Percentiles rank a stretch among this genome's conserved stretches.
Evolutionary conservation across 2,113 vertebrate species (phyloP).

Genomic region (Phylloscopus whistleri): DNA sequence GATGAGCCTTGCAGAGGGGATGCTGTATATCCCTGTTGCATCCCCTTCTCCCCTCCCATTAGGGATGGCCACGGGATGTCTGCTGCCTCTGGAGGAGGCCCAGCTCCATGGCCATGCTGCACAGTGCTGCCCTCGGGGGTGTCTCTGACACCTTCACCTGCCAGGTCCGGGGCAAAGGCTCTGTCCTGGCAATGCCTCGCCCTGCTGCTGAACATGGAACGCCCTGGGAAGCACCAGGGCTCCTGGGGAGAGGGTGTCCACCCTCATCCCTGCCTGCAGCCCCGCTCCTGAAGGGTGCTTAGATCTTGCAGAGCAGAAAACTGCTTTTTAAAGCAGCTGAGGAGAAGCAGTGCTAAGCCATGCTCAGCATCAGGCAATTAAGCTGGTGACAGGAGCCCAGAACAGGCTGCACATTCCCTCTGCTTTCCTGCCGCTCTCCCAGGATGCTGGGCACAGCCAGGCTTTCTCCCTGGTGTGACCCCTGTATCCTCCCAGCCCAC

Average conservation of each 20-base stretch:
- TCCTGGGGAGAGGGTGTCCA: fast-evolving
- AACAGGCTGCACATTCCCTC: fast-evolving
- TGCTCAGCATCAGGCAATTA: neutral
- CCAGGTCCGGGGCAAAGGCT: neutral
- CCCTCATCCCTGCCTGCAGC: fast-evolving
- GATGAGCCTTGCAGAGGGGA: neutral
- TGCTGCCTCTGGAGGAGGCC: neutral
- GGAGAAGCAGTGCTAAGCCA: neutral
- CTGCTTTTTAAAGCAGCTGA: neutral
- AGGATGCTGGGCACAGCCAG: neutral
- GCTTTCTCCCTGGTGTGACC: fast-evolving
- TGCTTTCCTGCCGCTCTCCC: neutral
- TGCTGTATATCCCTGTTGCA: fast-evolving
- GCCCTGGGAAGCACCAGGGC: neutral
- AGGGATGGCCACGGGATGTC: fast-evolving
- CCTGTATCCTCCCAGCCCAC: neutral
- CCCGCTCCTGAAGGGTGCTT: neutral
- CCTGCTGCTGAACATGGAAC: fast-evolving
- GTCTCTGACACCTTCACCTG: fast-evolving
- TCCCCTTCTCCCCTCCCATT: neutral
- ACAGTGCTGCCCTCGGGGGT: neutral
- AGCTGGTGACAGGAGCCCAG: neutral
- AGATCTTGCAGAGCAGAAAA: neutral
- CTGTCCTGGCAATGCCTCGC: neutral
- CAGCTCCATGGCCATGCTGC: neutral